Percentiles rank a stretch among this genome's conserved stretches.
phyloP scores from a whole-genome alignment of 2,113 vertebrate genomes.

The Scomber japonicus region DNA sequence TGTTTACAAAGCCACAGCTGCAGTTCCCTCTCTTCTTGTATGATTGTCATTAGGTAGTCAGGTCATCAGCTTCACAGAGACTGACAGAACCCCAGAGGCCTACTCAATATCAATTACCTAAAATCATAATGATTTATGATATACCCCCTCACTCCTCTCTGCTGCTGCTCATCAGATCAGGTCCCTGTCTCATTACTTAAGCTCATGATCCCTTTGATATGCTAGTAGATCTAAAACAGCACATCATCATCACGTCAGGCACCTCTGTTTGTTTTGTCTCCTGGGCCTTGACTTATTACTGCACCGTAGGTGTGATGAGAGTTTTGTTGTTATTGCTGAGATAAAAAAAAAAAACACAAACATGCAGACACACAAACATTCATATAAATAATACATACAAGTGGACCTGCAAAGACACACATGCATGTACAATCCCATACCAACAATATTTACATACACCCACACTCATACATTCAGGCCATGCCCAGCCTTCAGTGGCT shows the following conservation, averaged over 20 bases:
- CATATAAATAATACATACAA: not conserved
- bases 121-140: slow-evolving; percentile 56
- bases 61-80: slow-evolving; percentile 22
- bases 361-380: not conserved
- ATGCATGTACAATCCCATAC: not conserved
- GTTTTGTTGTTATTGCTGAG: slow-evolving; percentile 34
- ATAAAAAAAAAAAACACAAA: slow-evolving; percentile 2
- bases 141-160: slow-evolving; percentile 1
- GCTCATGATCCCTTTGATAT: slow-evolving; percentile 29
- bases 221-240: slow-evolving; percentile 27
- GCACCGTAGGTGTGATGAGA: not conserved
- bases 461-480: not conserved
- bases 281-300: not conserved
- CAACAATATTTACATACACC: not conserved
- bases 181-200: slow-evolving; percentile 37
- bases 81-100: slow-evolving; percentile 29
- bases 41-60: slow-evolving; percentile 2
- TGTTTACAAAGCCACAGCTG: not conserved
- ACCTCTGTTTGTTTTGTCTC: slow-evolving; percentile 18
- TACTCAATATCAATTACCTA: slow-evolving; percentile 53
- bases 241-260: slow-evolving; percentile 22
- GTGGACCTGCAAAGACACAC: not conserved
- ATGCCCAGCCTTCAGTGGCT: slow-evolving; percentile 20
- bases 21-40: slow-evolving; percentile 1
- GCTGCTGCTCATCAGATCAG: slow-evolving; percentile 46